These are phyloP conservation scores for Ips typographus DNA, from an alignment of 1,140 invertebrate genomes.

Conservation along the genomic window DNA sequence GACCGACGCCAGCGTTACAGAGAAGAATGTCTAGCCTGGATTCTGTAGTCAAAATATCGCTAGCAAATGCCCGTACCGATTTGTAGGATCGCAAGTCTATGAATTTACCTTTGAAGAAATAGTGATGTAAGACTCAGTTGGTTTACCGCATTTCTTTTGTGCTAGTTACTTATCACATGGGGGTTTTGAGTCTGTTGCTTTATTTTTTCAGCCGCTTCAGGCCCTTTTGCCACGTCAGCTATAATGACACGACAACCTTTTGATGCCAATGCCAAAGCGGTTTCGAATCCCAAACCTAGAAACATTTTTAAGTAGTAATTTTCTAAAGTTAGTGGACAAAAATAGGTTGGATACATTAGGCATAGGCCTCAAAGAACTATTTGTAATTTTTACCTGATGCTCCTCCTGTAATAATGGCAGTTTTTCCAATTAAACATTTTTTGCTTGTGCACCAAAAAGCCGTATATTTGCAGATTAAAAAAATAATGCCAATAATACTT, in stretches of 20 bases:
- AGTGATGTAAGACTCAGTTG: background rate
- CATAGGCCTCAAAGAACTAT: too few species aligned
- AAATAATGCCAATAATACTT: too few species aligned
- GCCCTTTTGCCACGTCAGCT: conserved; percentile 40
- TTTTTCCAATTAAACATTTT: too few species aligned
- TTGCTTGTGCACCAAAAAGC: too few species aligned
- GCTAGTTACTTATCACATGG: conserved; percentile 45
- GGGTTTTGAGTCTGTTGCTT: conserved; percentile 43
- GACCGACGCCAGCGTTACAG: conserved; percentile 57
- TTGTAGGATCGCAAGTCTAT: conserved; percentile 44
- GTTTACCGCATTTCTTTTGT: background rate
- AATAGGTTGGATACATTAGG: too few species aligned
- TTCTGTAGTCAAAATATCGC: conserved; percentile 46
- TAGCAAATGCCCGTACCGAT: conserved; percentile 46
- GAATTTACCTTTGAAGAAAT: background rate
- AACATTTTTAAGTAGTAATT: background rate
- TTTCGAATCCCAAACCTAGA: conserved; percentile 46
- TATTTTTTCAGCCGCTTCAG: conserved; percentile 51
- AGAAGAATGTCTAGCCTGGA: conserved; percentile 57
- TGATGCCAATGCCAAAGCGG: conserved; percentile 42
- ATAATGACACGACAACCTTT: conserved; percentile 46
- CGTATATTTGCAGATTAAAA: too few species aligned
- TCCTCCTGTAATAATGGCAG: too few species aligned
- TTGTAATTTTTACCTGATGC: too few species aligned
- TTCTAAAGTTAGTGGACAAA: too few species aligned